A percentile compares a stretch with the other conserved stretches of the same genome.
These are phyloP conservation scores for Zaprionus ghesquierei DNA, from an alignment of 1,140 invertebrate genomes.

Conservation along the genomic window DNA sequence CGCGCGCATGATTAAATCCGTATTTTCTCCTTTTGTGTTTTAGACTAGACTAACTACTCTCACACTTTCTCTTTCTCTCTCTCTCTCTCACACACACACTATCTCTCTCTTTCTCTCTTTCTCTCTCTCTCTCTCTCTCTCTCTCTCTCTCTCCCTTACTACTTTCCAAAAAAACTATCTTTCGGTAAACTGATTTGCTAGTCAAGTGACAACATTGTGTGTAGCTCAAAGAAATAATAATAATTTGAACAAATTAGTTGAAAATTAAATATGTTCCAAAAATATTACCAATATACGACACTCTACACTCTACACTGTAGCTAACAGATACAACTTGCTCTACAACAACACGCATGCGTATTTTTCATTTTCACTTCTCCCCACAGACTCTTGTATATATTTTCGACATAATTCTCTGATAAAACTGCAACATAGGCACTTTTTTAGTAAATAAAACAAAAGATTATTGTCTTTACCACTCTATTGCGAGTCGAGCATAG, in stretches of 20 bases:
- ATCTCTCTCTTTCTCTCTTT: no score
- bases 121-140: background rate
- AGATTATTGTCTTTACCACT: conserved; percentile 44
- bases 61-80: background rate
- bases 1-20: conserved; percentile 21
- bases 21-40: background rate
- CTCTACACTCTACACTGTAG: conserved; percentile 1
- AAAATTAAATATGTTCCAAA: conserved; percentile 25
- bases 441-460: conserved; percentile 40
- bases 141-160: conserved; percentile 3
- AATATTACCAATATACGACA: conserved; percentile 3
- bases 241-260: conserved; percentile 45
- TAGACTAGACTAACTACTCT: background rate
- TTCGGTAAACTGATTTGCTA: conserved; percentile 67
- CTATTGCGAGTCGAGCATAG: conserved; percentile 45
- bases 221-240: conserved; percentile 42
- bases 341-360: conserved; percentile 14
- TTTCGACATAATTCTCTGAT: conserved; percentile 32
- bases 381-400: conserved; percentile 56
- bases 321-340: conserved; percentile 10
- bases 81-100: no score
- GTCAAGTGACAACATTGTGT: conserved; percentile 73
- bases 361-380: conserved; percentile 30
- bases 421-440: conserved; percentile 59
- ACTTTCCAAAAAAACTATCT: conserved; percentile 33